Conservation (phyloP, 2,888 invertebrate genomes). For the Drosophila formosana region DNA sequence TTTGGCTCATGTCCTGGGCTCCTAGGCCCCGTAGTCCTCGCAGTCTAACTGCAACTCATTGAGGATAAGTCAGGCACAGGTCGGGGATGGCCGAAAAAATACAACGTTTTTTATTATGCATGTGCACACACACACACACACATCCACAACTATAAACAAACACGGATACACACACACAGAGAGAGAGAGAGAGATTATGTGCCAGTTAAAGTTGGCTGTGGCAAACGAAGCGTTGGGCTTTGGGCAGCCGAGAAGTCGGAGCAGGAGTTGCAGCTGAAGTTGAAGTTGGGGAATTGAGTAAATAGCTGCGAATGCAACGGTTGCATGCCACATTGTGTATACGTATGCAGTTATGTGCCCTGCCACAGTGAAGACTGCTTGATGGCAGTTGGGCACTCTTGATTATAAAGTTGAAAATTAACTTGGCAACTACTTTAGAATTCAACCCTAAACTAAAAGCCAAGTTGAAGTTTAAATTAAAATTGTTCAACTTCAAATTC, state of each 20-base stretch:
- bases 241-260: slow-evolving; percentile 16
- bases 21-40: not conserved
- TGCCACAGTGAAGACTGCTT: slow-evolving; percentile 27
- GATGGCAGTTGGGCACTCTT: too few species aligned
- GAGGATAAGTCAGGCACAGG: slow-evolving; percentile 34
- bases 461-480: too few species aligned
- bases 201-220: slow-evolving; percentile 48
- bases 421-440: too few species aligned
- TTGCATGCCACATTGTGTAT: slow-evolving; percentile 51
- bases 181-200: slow-evolving; percentile 19
- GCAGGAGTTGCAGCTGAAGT: slow-evolving; percentile 1
- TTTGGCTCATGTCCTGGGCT: not conserved
- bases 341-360: slow-evolving; percentile 14
- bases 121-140: slow-evolving; percentile 26
- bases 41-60: slow-evolving; percentile 25
- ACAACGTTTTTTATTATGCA: slow-evolving; percentile 31
- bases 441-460: too few species aligned
- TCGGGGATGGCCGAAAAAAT: slow-evolving; percentile 22
- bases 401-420: too few species aligned
- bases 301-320: slow-evolving; percentile 54
- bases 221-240: slow-evolving; percentile 37
- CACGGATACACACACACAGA: slow-evolving; percentile 7
- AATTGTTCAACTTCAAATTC: too few species aligned
- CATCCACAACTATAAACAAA: not conserved
- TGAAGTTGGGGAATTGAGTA: slow-evolving; percentile 28